A percentile compares a stretch with the other conserved stretches of the same genome.
These are phyloP conservation scores for Chymomyza caudatula DNA, from an alignment of 2,888 invertebrate genomes.

Conservation along the genomic window DNA sequence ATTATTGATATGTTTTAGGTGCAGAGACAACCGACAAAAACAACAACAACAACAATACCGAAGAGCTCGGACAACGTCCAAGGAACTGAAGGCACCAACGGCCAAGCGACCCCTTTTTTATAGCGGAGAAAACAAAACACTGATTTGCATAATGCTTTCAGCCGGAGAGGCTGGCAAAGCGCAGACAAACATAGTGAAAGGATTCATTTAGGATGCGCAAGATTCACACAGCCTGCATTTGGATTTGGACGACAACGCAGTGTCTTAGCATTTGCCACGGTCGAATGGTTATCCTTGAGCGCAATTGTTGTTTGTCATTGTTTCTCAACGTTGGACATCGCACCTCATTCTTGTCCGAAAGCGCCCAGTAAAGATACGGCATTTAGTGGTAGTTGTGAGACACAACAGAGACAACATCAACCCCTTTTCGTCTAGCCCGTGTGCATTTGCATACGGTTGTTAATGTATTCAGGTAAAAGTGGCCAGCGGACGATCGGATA, in stretches of 20 bases:
- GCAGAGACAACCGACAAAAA: neutral
- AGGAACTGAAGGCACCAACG: constrained; percentile 16
- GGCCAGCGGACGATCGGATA: constrained; percentile 35
- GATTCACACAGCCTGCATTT: constrained; percentile 35
- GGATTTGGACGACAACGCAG: constrained; percentile 12
- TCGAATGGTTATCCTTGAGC: constrained; percentile 50
- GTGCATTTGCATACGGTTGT: constrained; percentile 25
- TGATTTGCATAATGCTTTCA: constrained; percentile 71
- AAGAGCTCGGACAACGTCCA: constrained; percentile 67
- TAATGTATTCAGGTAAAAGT: constrained; percentile 8
- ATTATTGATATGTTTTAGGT: constrained; percentile 52
- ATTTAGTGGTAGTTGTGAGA: neutral
- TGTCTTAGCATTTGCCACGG: constrained; percentile 60
- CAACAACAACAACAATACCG: constrained; percentile 13
- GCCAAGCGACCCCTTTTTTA: constrained; percentile 27
- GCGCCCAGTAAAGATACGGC: constrained; percentile 35
- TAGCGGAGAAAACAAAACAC: constrained; percentile 38
- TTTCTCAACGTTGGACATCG: constrained; percentile 77
- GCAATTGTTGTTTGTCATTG: constrained; percentile 67
- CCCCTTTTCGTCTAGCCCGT: constrained; percentile 35
- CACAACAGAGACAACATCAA: constrained; percentile 6
- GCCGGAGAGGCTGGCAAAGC: constrained; percentile 30
- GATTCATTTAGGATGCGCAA: constrained; percentile 42
- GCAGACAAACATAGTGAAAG: neutral
- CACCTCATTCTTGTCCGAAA: constrained; percentile 70